phyloP scores from a whole-genome alignment of 2,797 vertebrate species.

The Lagodon rhomboides region DNA sequence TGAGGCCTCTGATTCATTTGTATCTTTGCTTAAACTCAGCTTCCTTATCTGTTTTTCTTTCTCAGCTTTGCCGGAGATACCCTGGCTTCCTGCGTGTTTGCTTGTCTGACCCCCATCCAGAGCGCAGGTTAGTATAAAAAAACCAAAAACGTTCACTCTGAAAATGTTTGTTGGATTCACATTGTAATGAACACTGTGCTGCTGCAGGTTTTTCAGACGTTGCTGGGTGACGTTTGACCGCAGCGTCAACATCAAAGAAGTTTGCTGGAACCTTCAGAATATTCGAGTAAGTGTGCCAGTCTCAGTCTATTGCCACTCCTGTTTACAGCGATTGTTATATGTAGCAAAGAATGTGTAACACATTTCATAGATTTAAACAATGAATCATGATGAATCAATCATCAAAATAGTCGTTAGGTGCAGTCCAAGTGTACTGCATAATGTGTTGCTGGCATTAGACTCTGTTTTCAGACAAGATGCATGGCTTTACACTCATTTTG shows the following conservation, averaged over 20 bases:
- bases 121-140: conserved; percentile 88
- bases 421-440: no score
- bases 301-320: conserved; percentile 47
- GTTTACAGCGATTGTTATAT: not conserved
- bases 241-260: conserved; percentile 94
- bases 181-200: not conserved
- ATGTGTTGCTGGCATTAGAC: not conserved
- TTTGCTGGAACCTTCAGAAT: conserved; percentile 96
- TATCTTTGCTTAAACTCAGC: not conserved
- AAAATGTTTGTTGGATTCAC: not conserved
- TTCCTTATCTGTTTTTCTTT: not conserved
- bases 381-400: no score
- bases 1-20: no score
- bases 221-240: conserved; percentile 96
- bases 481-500: no score
- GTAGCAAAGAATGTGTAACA: not conserved
- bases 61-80: conserved; percentile 91
- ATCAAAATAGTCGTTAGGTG: no score
- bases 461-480: not conserved
- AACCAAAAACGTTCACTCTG: not conserved
- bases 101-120: conserved; percentile 93
- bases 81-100: conserved; percentile 94
- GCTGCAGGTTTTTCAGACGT: conserved; percentile 90
- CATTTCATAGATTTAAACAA: no score
- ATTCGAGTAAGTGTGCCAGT: conserved; percentile 87